Conservation (phyloP, 1,140 invertebrate species). For the Homalodisca vitripennis region DNA sequence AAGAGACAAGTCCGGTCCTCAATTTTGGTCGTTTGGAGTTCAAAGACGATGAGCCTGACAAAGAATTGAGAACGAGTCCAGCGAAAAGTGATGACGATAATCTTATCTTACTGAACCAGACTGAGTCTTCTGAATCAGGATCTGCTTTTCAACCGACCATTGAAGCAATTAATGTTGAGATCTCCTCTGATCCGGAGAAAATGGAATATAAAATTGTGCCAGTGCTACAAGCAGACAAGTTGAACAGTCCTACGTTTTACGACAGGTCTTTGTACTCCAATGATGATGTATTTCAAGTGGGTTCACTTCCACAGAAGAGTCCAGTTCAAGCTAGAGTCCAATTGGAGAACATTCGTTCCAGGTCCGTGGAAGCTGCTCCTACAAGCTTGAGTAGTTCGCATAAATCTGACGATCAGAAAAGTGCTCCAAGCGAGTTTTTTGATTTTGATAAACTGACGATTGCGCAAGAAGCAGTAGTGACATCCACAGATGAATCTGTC, state of each 20-base stretch:
- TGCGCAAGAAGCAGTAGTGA: neutral
- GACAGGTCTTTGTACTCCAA: constrained; percentile 14
- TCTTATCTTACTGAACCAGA: neutral
- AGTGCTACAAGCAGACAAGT: constrained; percentile 6
- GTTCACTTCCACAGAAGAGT: constrained; percentile 30
- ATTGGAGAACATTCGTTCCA: constrained; percentile 29
- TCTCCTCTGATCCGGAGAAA: constrained; percentile 11
- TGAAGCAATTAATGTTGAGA: constrained; percentile 16
- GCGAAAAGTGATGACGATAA: neutral
- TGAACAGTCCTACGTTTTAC: constrained; percentile 19
- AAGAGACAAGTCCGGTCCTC: constrained; percentile 37
- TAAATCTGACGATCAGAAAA: neutral
- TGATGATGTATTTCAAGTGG: constrained; percentile 27
- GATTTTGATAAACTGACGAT: constrained; percentile 26
- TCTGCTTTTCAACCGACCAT: no score
- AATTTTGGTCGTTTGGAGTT: constrained; percentile 38
- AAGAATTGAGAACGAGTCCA: constrained; percentile 6
- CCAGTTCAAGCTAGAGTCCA: constrained; percentile 13
- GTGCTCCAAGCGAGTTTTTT: neutral
- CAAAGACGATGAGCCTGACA: constrained; percentile 34
- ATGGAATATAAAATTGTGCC: constrained; percentile 9
- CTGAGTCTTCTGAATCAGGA: neutral
- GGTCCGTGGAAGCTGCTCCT: constrained; percentile 29
- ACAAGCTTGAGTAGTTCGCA: no score
- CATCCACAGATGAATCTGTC: neutral